Conservation (phyloP, 2,113 vertebrate genomes). For the Salvelinus sp. region DNA sequence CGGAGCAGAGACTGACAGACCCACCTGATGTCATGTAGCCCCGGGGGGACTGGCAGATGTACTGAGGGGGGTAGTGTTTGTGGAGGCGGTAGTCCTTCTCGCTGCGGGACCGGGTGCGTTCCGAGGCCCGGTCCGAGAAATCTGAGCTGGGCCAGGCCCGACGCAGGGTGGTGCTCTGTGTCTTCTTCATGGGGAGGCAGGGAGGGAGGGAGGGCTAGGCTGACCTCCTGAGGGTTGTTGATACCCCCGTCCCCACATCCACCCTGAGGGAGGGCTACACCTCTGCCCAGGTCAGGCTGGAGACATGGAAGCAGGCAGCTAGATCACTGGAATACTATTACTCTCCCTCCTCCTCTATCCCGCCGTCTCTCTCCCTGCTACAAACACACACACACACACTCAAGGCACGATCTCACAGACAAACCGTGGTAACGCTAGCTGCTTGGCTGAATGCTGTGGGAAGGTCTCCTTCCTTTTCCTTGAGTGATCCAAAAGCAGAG, state of each 20-base stretch:
- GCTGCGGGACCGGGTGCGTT: slow-evolving; percentile 87
- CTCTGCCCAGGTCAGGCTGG: slow-evolving; percentile 14
- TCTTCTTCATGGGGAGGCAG: slow-evolving; percentile 84
- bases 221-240: background rate
- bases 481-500: background rate
- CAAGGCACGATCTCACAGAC: background rate
- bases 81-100: slow-evolving; percentile 93
- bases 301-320: background rate
- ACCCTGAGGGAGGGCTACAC: background rate
- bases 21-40: slow-evolving; percentile 88
- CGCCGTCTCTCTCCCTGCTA: background rate
- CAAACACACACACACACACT: background rate
- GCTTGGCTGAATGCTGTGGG: background rate
- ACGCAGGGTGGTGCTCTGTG: slow-evolving; percentile 86
- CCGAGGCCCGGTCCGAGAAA: slow-evolving; percentile 88
- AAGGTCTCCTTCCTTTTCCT: background rate
- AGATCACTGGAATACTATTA: background rate
- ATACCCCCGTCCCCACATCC: slow-evolving; percentile 10
- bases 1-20: slow-evolving; percentile 48
- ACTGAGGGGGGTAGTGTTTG: slow-evolving; percentile 84
- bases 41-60: slow-evolving; percentile 81
- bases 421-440: background rate
- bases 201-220: background rate
- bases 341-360: background rate
- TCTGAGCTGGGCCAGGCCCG: slow-evolving; percentile 92